Conservation (phyloP, 1,140 invertebrate genomes). For the Oryctes rhinoceros region DNA sequence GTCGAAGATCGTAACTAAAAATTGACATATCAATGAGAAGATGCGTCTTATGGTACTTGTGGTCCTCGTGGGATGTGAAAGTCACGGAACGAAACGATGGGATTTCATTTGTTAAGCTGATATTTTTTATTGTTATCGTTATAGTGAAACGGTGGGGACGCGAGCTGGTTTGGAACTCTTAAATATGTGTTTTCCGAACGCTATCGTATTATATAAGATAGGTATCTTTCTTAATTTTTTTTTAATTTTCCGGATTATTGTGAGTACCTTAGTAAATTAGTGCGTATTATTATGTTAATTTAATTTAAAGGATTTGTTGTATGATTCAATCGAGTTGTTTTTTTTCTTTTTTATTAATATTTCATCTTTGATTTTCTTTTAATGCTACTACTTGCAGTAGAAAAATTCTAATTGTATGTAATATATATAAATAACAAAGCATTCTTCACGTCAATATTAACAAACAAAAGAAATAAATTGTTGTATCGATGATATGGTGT, state of each 20-base stretch:
- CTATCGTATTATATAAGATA: too few species aligned
- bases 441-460: not conserved
- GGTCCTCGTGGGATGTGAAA: too few species aligned
- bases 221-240: too few species aligned
- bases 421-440: not conserved
- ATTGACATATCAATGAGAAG: conserved; percentile 2
- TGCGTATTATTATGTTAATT: not conserved
- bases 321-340: not conserved
- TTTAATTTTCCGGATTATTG: not conserved
- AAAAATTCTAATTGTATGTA: not conserved
- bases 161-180: too few species aligned
- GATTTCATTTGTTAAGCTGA: too few species aligned
- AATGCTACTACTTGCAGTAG: not conserved
- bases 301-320: not conserved
- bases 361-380: too few species aligned
- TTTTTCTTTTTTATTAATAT: not conserved
- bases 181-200: too few species aligned
- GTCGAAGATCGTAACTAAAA: not conserved
- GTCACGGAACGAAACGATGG: too few species aligned
- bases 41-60: too few species aligned
- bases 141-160: too few species aligned
- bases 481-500: conserved; percentile 1
- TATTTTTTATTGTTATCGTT: too few species aligned
- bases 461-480: not conserved
- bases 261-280: not conserved